phyloP scores from a whole-genome alignment of 2,888 invertebrate species.

The Epirrita christyi region DNA sequence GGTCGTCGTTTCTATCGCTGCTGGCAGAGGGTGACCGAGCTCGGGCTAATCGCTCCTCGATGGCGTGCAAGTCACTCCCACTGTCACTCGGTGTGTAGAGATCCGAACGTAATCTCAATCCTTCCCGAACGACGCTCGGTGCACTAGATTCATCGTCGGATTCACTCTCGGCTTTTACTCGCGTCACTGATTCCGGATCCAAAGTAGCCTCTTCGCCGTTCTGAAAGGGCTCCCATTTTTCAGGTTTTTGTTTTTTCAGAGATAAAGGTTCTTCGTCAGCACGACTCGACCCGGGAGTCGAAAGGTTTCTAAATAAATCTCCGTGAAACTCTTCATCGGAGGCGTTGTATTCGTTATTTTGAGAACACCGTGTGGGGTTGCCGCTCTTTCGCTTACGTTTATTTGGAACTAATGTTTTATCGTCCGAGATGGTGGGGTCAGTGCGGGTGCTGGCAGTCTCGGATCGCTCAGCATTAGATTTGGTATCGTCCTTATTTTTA shows the following conservation, averaged over 20 bases:
- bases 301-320: slow-evolving; percentile 75
- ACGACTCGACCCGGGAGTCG: slow-evolving; percentile 70
- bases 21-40: slow-evolving; percentile 77
- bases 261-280: slow-evolving; percentile 76
- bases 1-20: slow-evolving; percentile 74
- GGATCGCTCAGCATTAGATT: slow-evolving; percentile 68
- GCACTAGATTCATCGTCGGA: slow-evolving; percentile 80
- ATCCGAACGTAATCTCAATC: slow-evolving; percentile 74
- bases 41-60: slow-evolving; percentile 82
- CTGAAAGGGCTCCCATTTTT: slow-evolving; percentile 76
- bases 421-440: slow-evolving; percentile 72
- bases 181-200: slow-evolving; percentile 70
- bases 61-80: slow-evolving; percentile 78
- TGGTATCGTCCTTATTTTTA: slow-evolving; percentile 86
- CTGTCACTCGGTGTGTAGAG: slow-evolving; percentile 81
- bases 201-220: slow-evolving; percentile 71
- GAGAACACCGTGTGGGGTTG: slow-evolving; percentile 91
- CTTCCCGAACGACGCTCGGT: slow-evolving; percentile 78
- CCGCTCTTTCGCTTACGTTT: slow-evolving; percentile 92
- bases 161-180: slow-evolving; percentile 80
- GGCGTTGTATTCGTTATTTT: slow-evolving; percentile 76
- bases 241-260: slow-evolving; percentile 78
- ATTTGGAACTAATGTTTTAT: slow-evolving; percentile 84
- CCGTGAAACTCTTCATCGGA: slow-evolving; percentile 78
- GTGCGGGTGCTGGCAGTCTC: slow-evolving; percentile 55